These are phyloP conservation scores for Phalacrocorax pelagicus DNA, from an alignment of 2,113 vertebrate genomes.

Conservation along the genomic window DNA sequence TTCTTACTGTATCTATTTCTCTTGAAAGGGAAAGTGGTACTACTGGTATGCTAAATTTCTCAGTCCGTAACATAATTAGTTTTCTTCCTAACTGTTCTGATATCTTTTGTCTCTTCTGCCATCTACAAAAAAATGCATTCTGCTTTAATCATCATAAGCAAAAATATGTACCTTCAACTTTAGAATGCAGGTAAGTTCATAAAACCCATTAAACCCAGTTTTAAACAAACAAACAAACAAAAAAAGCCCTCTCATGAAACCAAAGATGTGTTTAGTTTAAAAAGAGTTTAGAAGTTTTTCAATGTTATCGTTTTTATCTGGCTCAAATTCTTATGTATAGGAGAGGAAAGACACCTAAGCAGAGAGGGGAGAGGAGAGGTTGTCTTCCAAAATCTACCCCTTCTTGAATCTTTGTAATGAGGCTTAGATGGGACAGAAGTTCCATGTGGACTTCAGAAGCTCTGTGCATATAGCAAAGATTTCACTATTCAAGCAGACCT, in stretches of 20 bases:
- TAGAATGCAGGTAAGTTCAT: neutral
- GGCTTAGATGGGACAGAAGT: neutral
- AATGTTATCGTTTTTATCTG: neutral
- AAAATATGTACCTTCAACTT: neutral
- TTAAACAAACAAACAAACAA: neutral
- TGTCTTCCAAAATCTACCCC: neutral
- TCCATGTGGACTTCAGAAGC: neutral
- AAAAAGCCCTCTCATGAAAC: neutral
- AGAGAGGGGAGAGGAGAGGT: fast-evolving
- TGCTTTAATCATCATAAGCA: neutral
- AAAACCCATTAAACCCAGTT: neutral
- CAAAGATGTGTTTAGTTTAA: neutral
- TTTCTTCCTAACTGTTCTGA: neutral
- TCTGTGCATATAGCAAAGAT: neutral
- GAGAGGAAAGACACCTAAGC: neutral
- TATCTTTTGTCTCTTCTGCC: neutral
- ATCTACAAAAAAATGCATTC: neutral
- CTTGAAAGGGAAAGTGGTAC: neutral
- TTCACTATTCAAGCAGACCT: neutral
- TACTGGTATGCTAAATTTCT: constrained; percentile 18
- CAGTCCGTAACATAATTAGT: neutral
- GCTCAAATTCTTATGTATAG: neutral
- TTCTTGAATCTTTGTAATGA: neutral
- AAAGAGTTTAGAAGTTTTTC: neutral
- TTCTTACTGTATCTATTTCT: constrained; percentile 39